Conservation (phyloP, 2,888 invertebrate species). For the Balanococcus diminutus region DNA sequence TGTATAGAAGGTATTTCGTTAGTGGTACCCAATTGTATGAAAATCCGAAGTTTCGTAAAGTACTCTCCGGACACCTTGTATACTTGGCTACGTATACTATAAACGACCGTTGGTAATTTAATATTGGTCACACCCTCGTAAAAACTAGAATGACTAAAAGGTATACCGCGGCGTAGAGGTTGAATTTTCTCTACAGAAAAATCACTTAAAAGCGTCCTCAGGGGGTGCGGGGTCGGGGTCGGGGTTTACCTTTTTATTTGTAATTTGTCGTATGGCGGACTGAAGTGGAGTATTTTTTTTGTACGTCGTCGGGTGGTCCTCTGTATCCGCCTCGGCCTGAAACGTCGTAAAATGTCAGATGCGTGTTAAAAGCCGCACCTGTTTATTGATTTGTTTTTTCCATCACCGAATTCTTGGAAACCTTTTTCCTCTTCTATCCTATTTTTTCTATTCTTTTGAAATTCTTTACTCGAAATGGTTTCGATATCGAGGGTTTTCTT, state of each 20-base stretch:
- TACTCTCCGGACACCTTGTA: no score
- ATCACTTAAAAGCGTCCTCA: neutral
- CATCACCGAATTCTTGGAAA: neutral
- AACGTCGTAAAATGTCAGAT: conserved; percentile 11
- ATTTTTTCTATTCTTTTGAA: neutral
- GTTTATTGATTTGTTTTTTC: conserved; percentile 29
- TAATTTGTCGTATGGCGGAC: conserved; percentile 9
- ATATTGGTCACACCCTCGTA: conserved; percentile 13
- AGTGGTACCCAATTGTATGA: no score
- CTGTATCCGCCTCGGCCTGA: neutral
- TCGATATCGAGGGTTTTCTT: neutral
- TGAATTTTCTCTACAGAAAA: neutral
- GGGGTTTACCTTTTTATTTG: conserved; percentile 19
- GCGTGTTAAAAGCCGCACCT: conserved; percentile 28
- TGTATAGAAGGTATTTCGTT: no score
- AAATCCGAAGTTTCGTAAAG: no score
- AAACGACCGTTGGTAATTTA: neutral
- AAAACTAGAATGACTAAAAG: neutral
- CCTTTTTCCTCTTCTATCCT: neutral
- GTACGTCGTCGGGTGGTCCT: neutral
- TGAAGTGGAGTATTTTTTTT: neutral
- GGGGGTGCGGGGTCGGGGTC: neutral
- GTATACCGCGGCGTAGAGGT: neutral
- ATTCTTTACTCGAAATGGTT: neutral
- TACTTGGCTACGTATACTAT: neutral